Evolutionary conservation across 2,888 invertebrate species (phyloP).

Genomic region (Stenichneumon culpator): DNA sequence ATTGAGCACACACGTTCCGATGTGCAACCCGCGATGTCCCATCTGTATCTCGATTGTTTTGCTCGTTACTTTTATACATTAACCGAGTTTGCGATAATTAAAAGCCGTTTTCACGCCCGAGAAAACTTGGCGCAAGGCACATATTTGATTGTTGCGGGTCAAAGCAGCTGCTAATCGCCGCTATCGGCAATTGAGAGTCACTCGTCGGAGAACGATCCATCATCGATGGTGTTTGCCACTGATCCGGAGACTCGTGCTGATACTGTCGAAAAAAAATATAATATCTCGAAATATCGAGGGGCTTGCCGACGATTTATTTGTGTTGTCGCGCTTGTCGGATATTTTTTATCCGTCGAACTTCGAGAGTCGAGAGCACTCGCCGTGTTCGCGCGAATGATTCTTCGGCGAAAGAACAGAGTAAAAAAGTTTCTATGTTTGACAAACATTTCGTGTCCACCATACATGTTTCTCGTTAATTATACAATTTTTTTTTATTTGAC

Average conservation of each 20-base stretch:
- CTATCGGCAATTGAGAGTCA: not conserved
- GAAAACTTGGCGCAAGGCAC: not conserved
- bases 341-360: not conserved
- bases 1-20: not conserved
- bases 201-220: not conserved
- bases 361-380: too few species aligned
- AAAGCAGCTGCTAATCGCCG: not conserved
- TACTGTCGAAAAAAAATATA: not conserved
- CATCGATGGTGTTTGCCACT: not conserved
- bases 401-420: not conserved
- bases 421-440: not conserved
- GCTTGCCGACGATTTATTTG: not conserved
- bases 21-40: not conserved
- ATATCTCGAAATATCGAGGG: not conserved
- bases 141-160: not conserved
- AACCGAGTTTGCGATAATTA: slow-evolving; percentile 9
- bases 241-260: not conserved
- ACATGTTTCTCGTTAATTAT: not conserved
- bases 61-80: not conserved
- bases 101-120: slow-evolving; percentile 14
- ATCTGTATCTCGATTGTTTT: not conserved
- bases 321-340: not conserved
- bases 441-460: not conserved
- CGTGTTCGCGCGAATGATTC: too few species aligned
- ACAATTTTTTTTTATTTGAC: not conserved